These are phyloP conservation scores for Malacoctenus gilli DNA, from an alignment of 2,797 vertebrate genomes.

Conservation along the genomic window DNA sequence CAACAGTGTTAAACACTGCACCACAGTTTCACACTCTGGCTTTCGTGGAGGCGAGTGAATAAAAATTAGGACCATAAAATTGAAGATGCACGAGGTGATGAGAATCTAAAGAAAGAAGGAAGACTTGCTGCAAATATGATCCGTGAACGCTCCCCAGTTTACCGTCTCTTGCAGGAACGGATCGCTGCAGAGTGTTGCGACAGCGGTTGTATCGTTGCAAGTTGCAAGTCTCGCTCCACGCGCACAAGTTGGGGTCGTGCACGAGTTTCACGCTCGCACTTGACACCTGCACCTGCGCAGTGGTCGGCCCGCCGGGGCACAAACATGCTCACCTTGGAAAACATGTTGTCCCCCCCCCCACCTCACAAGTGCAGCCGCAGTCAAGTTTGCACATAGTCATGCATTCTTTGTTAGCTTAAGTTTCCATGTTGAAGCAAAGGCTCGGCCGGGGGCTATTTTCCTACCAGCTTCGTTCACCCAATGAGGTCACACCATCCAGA, in stretches of 20 bases:
- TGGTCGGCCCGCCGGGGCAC: conserved; percentile 26
- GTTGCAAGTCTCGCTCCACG: background rate
- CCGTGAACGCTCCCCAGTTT: too few species aligned
- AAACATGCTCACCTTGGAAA: conserved; percentile 36
- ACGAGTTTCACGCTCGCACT: conserved; percentile 9
- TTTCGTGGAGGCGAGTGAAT: too few species aligned
- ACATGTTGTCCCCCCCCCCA: conserved; percentile 74
- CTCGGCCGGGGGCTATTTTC: conserved; percentile 75
- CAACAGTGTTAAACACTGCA: too few species aligned
- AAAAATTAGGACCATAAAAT: too few species aligned
- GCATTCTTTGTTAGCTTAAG: conserved; percentile 78
- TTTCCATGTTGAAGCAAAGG: conserved; percentile 79
- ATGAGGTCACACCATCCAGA: conserved; percentile 78
- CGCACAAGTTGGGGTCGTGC: background rate
- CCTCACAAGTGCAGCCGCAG: conserved; percentile 59
- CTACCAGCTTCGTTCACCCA: conserved; percentile 69
- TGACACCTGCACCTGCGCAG: conserved; percentile 26
- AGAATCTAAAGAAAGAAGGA: too few species aligned
- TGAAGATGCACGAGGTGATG: too few species aligned
- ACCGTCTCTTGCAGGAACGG: too few species aligned
- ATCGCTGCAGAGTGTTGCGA: too few species aligned
- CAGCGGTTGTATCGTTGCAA: too few species aligned
- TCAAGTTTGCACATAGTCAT: conserved; percentile 77
- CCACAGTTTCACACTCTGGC: too few species aligned
- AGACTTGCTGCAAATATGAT: too few species aligned